A percentile compares a stretch with the other conserved stretches of the same genome.
phyloP scores from a whole-genome alignment of 1,140 invertebrate genomes.

The Macrocentrus cingulum region DNA sequence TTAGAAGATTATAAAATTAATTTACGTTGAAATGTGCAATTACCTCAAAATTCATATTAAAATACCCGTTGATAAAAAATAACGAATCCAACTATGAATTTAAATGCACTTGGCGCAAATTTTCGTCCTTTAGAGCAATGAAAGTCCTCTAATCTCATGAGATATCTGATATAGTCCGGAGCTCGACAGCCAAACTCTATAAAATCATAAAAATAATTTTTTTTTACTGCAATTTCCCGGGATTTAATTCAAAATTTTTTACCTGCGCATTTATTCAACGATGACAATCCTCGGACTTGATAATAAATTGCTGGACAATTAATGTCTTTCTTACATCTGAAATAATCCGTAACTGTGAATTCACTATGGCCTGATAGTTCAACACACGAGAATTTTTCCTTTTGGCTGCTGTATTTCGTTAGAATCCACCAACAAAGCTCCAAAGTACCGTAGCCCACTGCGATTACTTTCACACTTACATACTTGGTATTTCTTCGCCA shows the following conservation, averaged over 20 bases:
- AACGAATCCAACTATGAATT: background rate
- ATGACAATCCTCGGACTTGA: constrained; percentile 34
- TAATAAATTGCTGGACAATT: constrained; percentile 37
- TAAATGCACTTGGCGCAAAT: background rate
- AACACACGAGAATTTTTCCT: constrained; percentile 27
- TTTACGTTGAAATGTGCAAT: too few relatives aligned
- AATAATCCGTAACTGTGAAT: constrained; percentile 26
- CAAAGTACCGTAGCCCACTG: constrained; percentile 42
- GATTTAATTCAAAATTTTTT: constrained; percentile 17
- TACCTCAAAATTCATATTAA: too few relatives aligned
- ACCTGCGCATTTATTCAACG: constrained; percentile 43
- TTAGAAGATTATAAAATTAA: too few relatives aligned
- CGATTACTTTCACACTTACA: constrained; percentile 32
- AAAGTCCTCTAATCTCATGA: constrained; percentile 34
- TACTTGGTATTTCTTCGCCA: constrained; percentile 35
- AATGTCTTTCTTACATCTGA: constrained; percentile 20
- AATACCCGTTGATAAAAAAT: too few relatives aligned
- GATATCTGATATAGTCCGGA: constrained; percentile 42
- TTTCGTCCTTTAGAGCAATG: constrained; percentile 22
- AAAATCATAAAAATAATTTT: constrained; percentile 20
- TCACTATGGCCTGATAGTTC: constrained; percentile 32
- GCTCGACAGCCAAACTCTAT: constrained; percentile 40
- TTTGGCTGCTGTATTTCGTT: constrained; percentile 12
- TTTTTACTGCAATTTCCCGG: constrained; percentile 1
- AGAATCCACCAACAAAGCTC: constrained; percentile 40